These are phyloP conservation scores for Temnothorax rugatulus DNA, from an alignment of 2,888 invertebrate genomes.

Conservation along the genomic window DNA sequence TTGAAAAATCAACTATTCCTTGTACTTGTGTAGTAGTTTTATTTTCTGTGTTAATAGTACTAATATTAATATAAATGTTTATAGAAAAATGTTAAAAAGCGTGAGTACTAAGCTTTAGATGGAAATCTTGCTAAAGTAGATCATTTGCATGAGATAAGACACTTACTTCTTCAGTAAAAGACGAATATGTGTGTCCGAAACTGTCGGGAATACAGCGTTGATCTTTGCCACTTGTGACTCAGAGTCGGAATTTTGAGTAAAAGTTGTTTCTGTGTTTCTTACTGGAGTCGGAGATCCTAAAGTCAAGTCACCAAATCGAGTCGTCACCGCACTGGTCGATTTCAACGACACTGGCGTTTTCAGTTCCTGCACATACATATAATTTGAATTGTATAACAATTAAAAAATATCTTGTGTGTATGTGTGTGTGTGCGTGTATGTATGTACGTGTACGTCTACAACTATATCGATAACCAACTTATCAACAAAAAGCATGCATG, in stretches of 20 bases:
- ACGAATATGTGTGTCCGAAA: constrained; percentile 95
- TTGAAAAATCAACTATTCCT: constrained; percentile 11
- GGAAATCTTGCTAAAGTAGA: constrained; percentile 23
- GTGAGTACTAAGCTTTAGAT: constrained; percentile 27
- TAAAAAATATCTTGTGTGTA: neutral
- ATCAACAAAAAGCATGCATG: constrained; percentile 10
- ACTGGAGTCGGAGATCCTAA: constrained; percentile 83
- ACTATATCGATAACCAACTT: neutral
- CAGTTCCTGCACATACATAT: constrained; percentile 79
- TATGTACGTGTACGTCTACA: neutral
- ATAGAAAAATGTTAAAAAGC: neutral
- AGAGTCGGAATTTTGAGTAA: constrained; percentile 89
- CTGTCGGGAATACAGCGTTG: constrained; percentile 96
- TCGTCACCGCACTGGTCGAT: constrained; percentile 83
- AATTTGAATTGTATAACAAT: constrained; percentile 10
- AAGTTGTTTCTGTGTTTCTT: constrained; percentile 88
- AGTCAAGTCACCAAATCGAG: constrained; percentile 84
- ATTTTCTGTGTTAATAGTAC: neutral
- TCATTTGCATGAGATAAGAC: constrained; percentile 19
- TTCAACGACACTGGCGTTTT: constrained; percentile 84
- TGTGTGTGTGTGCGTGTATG: too few species aligned
- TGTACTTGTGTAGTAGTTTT: neutral
- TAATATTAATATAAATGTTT: constrained; percentile 10
- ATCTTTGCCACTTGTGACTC: constrained; percentile 93
- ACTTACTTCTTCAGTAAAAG: constrained; percentile 95